A percentile compares a stretch with the other conserved stretches of the same genome.
phyloP scores from a whole-genome alignment of 1,140 invertebrate species.

The Ericerus pela region DNA sequence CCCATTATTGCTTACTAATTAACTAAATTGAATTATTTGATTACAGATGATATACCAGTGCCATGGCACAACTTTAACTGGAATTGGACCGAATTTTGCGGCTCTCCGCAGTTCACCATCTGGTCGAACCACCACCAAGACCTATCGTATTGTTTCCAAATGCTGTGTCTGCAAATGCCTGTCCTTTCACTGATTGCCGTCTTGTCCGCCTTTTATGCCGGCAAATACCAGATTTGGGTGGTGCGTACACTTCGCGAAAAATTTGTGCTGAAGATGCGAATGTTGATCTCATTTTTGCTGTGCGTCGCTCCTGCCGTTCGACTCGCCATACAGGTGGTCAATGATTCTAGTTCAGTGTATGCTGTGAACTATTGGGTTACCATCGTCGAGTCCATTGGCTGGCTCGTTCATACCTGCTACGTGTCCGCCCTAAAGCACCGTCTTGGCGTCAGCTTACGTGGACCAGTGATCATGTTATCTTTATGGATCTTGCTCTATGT shows the following conservation, averaged over 20 bases:
- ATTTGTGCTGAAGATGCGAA: constrained; percentile 43
- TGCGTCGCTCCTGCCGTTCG: constrained; percentile 13
- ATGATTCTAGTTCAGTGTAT: constrained; percentile 25
- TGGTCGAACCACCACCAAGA: constrained; percentile 50
- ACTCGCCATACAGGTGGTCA: constrained; percentile 10
- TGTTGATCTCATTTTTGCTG: constrained; percentile 21
- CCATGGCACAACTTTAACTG: constrained; percentile 37
- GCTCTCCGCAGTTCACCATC: constrained; percentile 42
- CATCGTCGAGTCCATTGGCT: constrained; percentile 50
- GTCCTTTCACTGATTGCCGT: constrained; percentile 50
- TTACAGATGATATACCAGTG: too few relatives aligned
- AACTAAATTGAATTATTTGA: too few relatives aligned
- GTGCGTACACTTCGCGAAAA: constrained; percentile 40
- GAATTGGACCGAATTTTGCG: constrained; percentile 61
- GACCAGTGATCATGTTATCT: constrained; percentile 48
- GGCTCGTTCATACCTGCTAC: constrained; percentile 64
- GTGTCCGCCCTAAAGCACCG: constrained; percentile 43
- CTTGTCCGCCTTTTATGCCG: constrained; percentile 59
- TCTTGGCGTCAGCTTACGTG: constrained; percentile 39
- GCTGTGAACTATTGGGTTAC: constrained; percentile 52
- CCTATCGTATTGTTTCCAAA: constrained; percentile 65
- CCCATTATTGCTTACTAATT: too few relatives aligned
- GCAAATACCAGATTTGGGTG: constrained; percentile 40
- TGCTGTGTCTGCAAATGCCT: constrained; percentile 49
- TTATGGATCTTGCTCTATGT: constrained; percentile 47